A percentile compares a stretch with the other conserved stretches of the same genome.
Conservation (phyloP, 2,888 invertebrate species). For the Automeris io region DNA sequence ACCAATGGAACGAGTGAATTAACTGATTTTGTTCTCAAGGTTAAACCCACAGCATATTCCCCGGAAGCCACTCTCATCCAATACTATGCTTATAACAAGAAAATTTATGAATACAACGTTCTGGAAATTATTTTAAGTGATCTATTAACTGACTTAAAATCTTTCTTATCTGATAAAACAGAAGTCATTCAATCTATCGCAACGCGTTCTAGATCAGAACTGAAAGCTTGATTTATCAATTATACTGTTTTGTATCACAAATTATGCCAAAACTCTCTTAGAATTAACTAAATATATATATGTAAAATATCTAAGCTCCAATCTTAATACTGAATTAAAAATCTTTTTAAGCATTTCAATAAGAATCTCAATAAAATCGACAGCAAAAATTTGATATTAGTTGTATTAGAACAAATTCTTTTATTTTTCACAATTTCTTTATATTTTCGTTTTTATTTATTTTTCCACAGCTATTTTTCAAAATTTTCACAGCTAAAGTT, state of each 20-base stretch:
- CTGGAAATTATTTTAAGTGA: slow-evolving; percentile 19
- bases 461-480: too few relatives aligned
- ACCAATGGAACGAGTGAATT: slow-evolving; percentile 36
- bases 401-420: too few relatives aligned
- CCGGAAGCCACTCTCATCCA: slow-evolving; percentile 42
- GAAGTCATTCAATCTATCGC: slow-evolving; percentile 32
- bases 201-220: slow-evolving; percentile 22
- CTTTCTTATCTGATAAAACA: slow-evolving; percentile 25
- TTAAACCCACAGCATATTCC: slow-evolving; percentile 39
- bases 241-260: background rate
- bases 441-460: too few relatives aligned
- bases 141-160: slow-evolving; percentile 24
- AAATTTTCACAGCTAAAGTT: too few relatives aligned
- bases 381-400: too few relatives aligned
- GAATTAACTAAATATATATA: background rate
- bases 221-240: slow-evolving; percentile 13
- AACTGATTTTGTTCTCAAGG: slow-evolving; percentile 24
- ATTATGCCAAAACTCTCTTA: background rate
- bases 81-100: slow-evolving; percentile 47
- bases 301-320: too few relatives aligned
- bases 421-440: too few relatives aligned
- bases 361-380: too few relatives aligned
- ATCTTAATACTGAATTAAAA: too few relatives aligned
- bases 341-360: too few relatives aligned
- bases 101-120: slow-evolving; percentile 52